Percentiles rank a stretch among this genome's conserved stretches.
These are phyloP conservation scores for Penaeus chinensis DNA, from an alignment of 1,140 invertebrate genomes.

Conservation along the genomic window DNA sequence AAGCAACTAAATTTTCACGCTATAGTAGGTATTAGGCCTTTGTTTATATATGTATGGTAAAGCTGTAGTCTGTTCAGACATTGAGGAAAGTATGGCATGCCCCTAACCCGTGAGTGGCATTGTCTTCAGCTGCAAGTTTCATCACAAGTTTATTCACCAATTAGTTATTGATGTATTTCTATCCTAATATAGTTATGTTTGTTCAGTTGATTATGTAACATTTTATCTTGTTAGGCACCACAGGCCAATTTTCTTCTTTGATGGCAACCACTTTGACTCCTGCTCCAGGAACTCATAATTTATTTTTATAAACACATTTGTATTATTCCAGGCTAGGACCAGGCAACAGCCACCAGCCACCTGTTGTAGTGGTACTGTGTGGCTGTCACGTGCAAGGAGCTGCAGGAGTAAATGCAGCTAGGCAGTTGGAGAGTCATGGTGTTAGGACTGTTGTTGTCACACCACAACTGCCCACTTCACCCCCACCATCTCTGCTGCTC, in stretches of 20 bases:
- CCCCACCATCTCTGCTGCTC: constrained; percentile 66
- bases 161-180: no score
- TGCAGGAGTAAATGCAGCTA: constrained; percentile 76
- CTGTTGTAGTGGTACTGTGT: constrained; percentile 81
- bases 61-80: background rate
- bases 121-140: no score
- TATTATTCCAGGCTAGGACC: constrained; percentile 73
- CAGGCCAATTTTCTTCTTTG: background rate
- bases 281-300: background rate
- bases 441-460: constrained; percentile 79
- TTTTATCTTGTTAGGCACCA: background rate
- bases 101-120: no score
- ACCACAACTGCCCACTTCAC: constrained; percentile 68
- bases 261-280: background rate
- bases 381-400: constrained; percentile 73
- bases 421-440: constrained; percentile 85
- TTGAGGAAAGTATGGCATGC: background rate
- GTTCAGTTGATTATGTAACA: background rate
- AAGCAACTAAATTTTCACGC: no score
- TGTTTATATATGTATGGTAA: background rate
- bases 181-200: no score
- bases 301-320: background rate
- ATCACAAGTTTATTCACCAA: no score
- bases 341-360: constrained; percentile 84
- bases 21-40: no score